phyloP scores from a whole-genome alignment of 2,888 invertebrate species.

The Siphlonurus alternatus region DNA sequence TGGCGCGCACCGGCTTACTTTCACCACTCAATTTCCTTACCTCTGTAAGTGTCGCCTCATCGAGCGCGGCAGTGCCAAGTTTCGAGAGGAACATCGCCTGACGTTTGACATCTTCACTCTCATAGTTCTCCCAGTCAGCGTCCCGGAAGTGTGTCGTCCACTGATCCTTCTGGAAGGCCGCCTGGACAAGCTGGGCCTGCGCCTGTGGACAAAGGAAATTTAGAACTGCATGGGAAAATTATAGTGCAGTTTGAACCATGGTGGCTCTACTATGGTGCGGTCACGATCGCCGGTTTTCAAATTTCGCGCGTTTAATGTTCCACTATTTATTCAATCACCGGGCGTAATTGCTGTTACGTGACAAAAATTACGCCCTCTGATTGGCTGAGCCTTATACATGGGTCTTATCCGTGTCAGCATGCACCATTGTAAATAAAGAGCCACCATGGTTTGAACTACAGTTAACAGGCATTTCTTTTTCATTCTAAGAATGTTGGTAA shows the following conservation, averaged over 20 bases:
- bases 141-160: slow-evolving; percentile 25
- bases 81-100: slow-evolving; percentile 29
- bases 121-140: slow-evolving; percentile 24
- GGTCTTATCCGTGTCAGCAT: too few relatives aligned
- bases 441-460: too few relatives aligned
- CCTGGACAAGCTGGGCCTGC: neutral
- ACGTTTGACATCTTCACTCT: slow-evolving; percentile 25
- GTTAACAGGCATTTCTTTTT: too few relatives aligned
- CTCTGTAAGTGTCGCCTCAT: slow-evolving; percentile 23
- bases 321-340: too few relatives aligned
- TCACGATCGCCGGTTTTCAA: neutral
- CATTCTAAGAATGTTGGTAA: too few relatives aligned
- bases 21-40: too few relatives aligned
- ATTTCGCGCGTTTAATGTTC: too few relatives aligned
- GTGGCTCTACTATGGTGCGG: neutral
- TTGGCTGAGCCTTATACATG: too few relatives aligned
- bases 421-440: too few relatives aligned
- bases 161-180: slow-evolving; percentile 24
- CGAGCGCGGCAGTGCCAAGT: slow-evolving; percentile 30
- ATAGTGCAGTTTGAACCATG: slow-evolving; percentile 6
- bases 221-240: neutral
- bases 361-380: too few relatives aligned
- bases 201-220: neutral
- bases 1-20: too few relatives aligned
- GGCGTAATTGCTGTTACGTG: too few relatives aligned